These are phyloP conservation scores for Girardia tigrina DNA, from an alignment of 2,888 invertebrate genomes.

Conservation along the genomic window DNA sequence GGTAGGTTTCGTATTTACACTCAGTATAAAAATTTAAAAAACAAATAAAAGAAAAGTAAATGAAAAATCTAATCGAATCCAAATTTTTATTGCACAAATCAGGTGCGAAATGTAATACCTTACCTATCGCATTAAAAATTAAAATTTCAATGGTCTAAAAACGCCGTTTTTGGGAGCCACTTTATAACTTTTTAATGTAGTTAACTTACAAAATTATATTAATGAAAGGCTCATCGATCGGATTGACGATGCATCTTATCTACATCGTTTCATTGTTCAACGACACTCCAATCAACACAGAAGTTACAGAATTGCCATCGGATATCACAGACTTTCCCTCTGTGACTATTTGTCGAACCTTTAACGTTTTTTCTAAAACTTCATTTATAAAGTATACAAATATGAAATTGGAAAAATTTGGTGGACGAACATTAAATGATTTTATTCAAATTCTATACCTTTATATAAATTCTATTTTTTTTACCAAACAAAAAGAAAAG, in stretches of 20 bases:
- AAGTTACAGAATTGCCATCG: not conserved
- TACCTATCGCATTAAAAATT: too few relatives aligned
- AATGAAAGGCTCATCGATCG: not conserved
- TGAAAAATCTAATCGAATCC: too few relatives aligned
- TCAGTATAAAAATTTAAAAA: too few relatives aligned
- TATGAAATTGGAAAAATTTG: not conserved
- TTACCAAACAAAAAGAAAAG: not conserved
- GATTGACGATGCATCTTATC: not conserved
- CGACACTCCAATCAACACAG: not conserved
- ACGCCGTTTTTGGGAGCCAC: too few relatives aligned
- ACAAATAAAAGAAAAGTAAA: too few relatives aligned
- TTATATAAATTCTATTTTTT: not conserved
- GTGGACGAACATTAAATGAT: not conserved
- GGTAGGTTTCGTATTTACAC: too few relatives aligned
- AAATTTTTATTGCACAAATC: too few relatives aligned
- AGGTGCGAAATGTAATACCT: too few relatives aligned
- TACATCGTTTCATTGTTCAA: conserved; percentile 15
- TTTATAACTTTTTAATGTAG: too few relatives aligned
- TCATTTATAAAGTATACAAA: not conserved
- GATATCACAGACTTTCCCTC: not conserved
- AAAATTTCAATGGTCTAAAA: too few relatives aligned
- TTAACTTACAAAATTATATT: too few relatives aligned
- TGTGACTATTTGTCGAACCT: not conserved
- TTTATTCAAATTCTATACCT: not conserved
- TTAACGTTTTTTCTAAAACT: not conserved